Conservation (phyloP, 2,888 invertebrate species). For the Eledona agricola region DNA sequence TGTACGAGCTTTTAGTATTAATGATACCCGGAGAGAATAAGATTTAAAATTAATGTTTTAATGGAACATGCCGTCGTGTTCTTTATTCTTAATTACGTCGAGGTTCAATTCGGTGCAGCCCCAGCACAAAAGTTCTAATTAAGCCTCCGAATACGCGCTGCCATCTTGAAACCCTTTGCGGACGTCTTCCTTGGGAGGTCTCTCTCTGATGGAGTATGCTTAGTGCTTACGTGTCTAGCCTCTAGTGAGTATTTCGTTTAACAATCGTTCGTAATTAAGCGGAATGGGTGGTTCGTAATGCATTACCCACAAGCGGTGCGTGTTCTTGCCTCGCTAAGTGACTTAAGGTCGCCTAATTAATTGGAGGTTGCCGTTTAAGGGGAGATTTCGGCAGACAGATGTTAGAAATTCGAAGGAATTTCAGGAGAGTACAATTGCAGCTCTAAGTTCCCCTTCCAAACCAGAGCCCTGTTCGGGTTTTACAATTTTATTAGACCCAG, state of each 20-base stretch:
- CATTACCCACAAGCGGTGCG: constrained; percentile 5
- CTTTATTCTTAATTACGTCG: constrained; percentile 32
- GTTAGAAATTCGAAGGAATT: too few relatives aligned
- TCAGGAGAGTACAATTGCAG: too few relatives aligned
- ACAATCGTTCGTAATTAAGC: constrained; percentile 4
- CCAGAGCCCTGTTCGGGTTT: too few relatives aligned
- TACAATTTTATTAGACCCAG: too few relatives aligned
- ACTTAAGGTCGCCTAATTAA: background rate
- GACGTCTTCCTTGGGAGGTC: too few relatives aligned
- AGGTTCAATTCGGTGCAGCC: constrained; percentile 24
- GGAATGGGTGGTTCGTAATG: constrained; percentile 1
- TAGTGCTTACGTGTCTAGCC: too few relatives aligned
- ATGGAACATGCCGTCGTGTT: constrained; percentile 20
- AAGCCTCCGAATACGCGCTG: constrained; percentile 11
- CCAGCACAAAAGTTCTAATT: constrained; percentile 22
- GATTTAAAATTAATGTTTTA: constrained; percentile 37
- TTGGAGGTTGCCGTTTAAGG: too few relatives aligned
- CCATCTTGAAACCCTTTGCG: constrained; percentile 2
- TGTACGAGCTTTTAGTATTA: constrained; percentile 35
- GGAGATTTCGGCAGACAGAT: too few relatives aligned
- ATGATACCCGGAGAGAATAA: constrained; percentile 31
- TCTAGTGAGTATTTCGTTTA: constrained; percentile 10
- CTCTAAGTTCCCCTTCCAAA: too few relatives aligned
- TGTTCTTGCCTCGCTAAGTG: background rate
- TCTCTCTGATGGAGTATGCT: constrained; percentile 5